Evolutionary conservation across 2,113 vertebrate species (phyloP).

Genomic region (Gila orcuttii): DNA sequence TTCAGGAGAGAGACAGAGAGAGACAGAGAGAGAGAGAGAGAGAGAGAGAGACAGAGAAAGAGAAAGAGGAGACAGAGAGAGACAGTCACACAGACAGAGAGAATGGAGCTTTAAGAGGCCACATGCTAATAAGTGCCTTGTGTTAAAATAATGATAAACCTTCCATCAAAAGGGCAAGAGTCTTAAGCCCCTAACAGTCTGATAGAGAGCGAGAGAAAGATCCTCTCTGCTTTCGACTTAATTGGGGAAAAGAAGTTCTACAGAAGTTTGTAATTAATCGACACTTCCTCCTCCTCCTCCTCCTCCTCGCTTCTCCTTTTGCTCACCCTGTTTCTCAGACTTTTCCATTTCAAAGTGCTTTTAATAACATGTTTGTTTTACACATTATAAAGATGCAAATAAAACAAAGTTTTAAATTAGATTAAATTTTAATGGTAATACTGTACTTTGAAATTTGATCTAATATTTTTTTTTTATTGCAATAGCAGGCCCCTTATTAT

Average conservation of each 20-base stretch:
- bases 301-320: background rate
- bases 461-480: background rate
- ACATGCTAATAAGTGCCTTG: slow-evolving; percentile 49
- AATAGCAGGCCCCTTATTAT: background rate
- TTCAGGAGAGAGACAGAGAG: background rate
- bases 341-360: background rate
- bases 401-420: background rate
- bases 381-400: background rate
- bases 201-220: slow-evolving; percentile 18
- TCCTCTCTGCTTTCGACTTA: background rate
- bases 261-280: slow-evolving; percentile 48
- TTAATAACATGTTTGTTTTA: background rate
- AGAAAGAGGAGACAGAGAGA: background rate
- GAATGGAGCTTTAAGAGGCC: slow-evolving; percentile 5
- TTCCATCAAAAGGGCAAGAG: slow-evolving; percentile 39
- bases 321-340: background rate
- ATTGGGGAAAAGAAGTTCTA: slow-evolving; percentile 38
- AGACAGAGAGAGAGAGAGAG: background rate
- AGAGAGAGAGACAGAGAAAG: background rate
- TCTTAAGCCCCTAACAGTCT: slow-evolving; percentile 38
- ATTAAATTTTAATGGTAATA: background rate
- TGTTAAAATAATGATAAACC: slow-evolving; percentile 58
- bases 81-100: background rate
- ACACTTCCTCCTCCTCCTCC: slow-evolving; percentile 10
- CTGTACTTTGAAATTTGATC: background rate